Conservation (phyloP, 2,888 invertebrate species). For the Amblyjoppa fuscipennis region DNA sequence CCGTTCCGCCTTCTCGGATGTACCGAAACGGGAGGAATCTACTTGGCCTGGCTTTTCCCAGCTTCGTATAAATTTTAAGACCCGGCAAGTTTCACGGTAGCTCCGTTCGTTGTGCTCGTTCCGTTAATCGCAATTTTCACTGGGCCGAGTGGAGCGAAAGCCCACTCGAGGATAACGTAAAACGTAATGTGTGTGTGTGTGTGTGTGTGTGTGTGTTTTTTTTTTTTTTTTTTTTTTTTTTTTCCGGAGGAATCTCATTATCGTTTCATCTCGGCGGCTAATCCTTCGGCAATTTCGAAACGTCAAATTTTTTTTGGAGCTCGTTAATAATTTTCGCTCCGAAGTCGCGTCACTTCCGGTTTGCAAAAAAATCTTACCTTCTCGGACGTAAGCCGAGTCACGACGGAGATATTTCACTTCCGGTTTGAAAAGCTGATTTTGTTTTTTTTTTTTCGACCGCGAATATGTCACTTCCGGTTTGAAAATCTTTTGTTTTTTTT, state of each 20-base stretch:
- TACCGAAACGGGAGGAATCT: conserved; percentile 22
- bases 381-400: no score
- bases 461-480: no score
- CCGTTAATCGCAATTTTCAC: background rate
- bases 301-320: background rate
- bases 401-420: no score
- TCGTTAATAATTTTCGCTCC: background rate
- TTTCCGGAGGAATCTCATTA: background rate
- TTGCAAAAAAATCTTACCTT: background rate
- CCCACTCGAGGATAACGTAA: background rate
- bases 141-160: background rate
- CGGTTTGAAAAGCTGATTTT: no score
- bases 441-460: no score
- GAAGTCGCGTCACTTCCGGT: background rate
- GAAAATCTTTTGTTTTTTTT: no score
- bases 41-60: conserved; percentile 15
- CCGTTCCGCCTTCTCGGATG: conserved; percentile 12
- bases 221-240: background rate
- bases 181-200: background rate
- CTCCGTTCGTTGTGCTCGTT: background rate
- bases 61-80: conserved; percentile 32
- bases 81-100: background rate
- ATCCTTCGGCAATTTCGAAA: background rate
- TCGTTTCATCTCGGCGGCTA: background rate
- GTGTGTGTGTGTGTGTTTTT: background rate